Evolutionary conservation across 2,888 invertebrate species (phyloP), one percentile per base, ranked within the genome.

Genomic region (Apamea anceps): DNA sequence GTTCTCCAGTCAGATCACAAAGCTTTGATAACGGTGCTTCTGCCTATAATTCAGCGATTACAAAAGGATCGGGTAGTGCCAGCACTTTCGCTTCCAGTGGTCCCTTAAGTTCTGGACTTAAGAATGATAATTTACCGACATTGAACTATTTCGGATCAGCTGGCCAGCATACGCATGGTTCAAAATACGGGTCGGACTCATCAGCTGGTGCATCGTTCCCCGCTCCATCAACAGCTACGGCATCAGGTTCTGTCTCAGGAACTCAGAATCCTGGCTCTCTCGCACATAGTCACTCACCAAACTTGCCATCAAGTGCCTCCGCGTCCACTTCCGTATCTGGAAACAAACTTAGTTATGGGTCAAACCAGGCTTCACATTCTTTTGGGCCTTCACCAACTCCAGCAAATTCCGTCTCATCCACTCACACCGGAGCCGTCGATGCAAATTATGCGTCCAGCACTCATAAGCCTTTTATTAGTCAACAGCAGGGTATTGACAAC

Each of bases 401-500:
- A 54, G 25, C 51, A 10, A 37, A 37, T 25, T 51, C 62, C 4
- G 10, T 48, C 12, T 70, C 60, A 54, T 42, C 72, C 2, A 18
- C 80, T 28, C 72, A 84, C 57, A 32, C 66, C 1, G 79, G 67
- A 15, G 32, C 77, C 18, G 65, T 73, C 10, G 66, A 76, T 67
- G 72, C 71, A 4, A 51, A 13, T 21, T 81, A 76, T 65, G 63
- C 63, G 1, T 75, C 80, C 37, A 82, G 70, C 13, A 91, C 91
- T 51, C 88, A 90, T 73, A 91, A 88, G 62, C 91, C 93, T 62
- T 81, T 87, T 57, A 88, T 88, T 18, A 89, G 78, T 68, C 92
- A 93, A 80, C 73, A 89, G 28, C 94, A 93, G 75, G 91, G 87
- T 5, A 77, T 84, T 68, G 93, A 94, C 80, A 84, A 93, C 78